A percentile compares a stretch with the other conserved stretches of the same genome.
Conservation (phyloP, 2,888 invertebrate genomes). For the Tenthredo livida region DNA sequence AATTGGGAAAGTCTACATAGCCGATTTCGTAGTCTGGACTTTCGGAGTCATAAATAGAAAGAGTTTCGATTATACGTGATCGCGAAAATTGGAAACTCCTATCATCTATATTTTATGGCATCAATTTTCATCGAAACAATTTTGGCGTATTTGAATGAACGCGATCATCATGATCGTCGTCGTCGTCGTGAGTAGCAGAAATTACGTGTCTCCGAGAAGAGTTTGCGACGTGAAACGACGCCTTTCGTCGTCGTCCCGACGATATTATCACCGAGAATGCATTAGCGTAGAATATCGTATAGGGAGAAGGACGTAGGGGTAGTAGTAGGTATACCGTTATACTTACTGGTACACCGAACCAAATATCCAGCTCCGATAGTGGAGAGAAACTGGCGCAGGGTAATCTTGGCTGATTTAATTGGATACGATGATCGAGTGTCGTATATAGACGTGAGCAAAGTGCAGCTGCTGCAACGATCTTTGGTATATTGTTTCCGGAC, state of each 20-base stretch:
- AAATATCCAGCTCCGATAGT: conserved; percentile 12
- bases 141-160: background rate
- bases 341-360: background rate
- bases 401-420: conserved; percentile 61
- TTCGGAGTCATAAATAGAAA: background rate
- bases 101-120: background rate
- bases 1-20: too few relatives aligned
- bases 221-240: background rate
- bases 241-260: background rate
- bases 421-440: conserved; percentile 60
- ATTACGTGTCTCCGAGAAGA: background rate
- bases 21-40: too few relatives aligned
- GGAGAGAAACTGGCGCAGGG: conserved; percentile 13
- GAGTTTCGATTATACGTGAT: background rate
- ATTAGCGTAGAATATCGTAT: conserved; percentile 27
- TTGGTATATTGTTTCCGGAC: conserved; percentile 34
- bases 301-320: background rate
- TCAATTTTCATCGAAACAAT: background rate
- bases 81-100: background rate
- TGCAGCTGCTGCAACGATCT: conserved; percentile 54
- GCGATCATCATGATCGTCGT: background rate
- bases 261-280: conserved; percentile 17
- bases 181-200: background rate
- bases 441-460: conserved; percentile 57
- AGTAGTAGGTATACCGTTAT: background rate